Conservation (phyloP, 2,888 invertebrate species). For the Drosophila pullipes region DNA sequence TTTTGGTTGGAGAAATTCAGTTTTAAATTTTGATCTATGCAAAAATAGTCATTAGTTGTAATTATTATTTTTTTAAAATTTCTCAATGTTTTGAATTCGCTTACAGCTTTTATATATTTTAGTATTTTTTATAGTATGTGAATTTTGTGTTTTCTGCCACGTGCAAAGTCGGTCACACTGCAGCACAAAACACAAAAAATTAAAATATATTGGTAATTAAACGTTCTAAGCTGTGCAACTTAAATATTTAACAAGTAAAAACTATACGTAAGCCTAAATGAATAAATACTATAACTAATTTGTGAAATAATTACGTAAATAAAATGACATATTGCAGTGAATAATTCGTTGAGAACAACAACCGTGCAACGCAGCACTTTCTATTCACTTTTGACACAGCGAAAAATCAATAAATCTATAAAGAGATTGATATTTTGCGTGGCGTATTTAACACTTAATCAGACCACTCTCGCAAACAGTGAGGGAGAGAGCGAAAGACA, state of each 20-base stretch:
- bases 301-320: background rate
- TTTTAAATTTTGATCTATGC: background rate
- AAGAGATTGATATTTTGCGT: conserved; percentile 36
- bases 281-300: background rate
- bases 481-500: background rate
- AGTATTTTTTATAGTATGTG: conserved; percentile 11
- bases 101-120: background rate
- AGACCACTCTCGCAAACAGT: conserved; percentile 17
- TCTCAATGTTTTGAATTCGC: background rate
- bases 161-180: conserved; percentile 41
- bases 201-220: conserved; percentile 28
- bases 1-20: background rate
- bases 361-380: conserved; percentile 69
- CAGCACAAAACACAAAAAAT: conserved; percentile 9
- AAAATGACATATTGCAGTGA: background rate
- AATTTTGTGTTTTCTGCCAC: background rate
- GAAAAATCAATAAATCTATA: conserved; percentile 71
- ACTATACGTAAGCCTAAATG: background rate
- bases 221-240: conserved; percentile 14
- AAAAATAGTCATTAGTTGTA: background rate
- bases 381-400: conserved; percentile 51
- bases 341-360: background rate
- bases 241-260: conserved; percentile 2
- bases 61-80: background rate
- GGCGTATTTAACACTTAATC: conserved; percentile 36